Base-by-base conservation (phyloP, 1,140 invertebrate genomes). In the Linepithema humile region DNA sequence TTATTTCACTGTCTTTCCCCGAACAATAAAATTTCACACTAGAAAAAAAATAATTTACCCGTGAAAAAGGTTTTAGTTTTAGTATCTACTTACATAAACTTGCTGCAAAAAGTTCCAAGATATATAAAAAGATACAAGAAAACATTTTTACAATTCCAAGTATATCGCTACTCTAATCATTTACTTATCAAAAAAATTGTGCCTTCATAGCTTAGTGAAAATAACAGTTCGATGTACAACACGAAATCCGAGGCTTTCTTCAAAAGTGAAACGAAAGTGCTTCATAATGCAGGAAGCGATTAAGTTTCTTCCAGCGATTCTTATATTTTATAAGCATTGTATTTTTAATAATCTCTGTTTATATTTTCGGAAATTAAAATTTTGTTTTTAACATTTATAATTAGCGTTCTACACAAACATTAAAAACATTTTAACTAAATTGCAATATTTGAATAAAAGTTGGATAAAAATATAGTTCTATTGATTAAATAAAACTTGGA, bases 401-500 rank as follows among this genome's bases (percentile, higher is more conserved):
- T n/a, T n/a, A n/a, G n/a, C n/a, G n/a, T n/a, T n/a, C n/a, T n/a
- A n/a, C n/a, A n/a, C n/a, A n/a, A n/a, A n/a, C n/a, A n/a, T n/a
- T n/a, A n/a, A n/a, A n/a, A n/a, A n/a, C n/a, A n/a, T n/a, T n/a
- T n/a, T n/a, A n/a, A 15, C 20, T 12, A 3, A 64, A 64, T 62
- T 10, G n/a, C 2, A 64, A 64, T 35, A 32, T 62, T 60, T 75
- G 6, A 20, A 1, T 17, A 32, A 75, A 60, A 29, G 35, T 35
- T 72, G 1, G 9, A 15, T 60, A 6, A 43, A 74, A 60, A 60
- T 7, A 9, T 38, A 7, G 32, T 75, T 65, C 38, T 12, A 75
- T 32, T 10, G n/a, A 77, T 38, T 65, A 35, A 64, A 48, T 67
- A 65, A 67, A 78, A 65, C 0, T 38, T 26, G 29, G 48, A 59